A percentile compares a stretch with the other conserved stretches of the same genome.
These are phyloP conservation scores for Engystomops pustulosus DNA, from an alignment of 2,113 vertebrate species.

Conservation along the genomic window DNA sequence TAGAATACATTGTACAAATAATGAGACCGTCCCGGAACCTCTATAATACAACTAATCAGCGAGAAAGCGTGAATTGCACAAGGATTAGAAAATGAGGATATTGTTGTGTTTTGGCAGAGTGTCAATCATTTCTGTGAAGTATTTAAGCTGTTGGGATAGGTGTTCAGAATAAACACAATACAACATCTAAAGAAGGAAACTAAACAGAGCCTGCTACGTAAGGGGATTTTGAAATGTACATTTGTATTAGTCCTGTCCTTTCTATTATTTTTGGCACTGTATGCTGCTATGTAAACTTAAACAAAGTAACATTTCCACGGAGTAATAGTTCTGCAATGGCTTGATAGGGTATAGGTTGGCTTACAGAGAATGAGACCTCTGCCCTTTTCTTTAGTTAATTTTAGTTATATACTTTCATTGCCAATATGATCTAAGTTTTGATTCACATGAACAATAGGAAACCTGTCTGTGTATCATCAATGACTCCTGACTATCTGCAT, in stretches of 20 bases:
- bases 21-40: background rate
- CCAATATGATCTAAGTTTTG: too few species aligned
- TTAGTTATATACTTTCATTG: too few species aligned
- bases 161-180: constrained; percentile 40
- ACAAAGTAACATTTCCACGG: background rate
- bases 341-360: background rate
- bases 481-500: too few species aligned
- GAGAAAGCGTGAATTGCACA: constrained; percentile 39
- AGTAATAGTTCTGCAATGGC: background rate
- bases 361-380: background rate
- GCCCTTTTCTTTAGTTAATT: too few species aligned
- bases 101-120: constrained; percentile 39
- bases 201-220: constrained; percentile 16
- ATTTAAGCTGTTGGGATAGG: constrained; percentile 29
- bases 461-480: too few species aligned
- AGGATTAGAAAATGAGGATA: constrained; percentile 45
- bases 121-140: constrained; percentile 43
- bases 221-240: background rate
- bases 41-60: constrained; percentile 23
- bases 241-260: background rate
- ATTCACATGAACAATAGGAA: too few species aligned
- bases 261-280: background rate
- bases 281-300: background rate
- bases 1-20: constrained; percentile 25
- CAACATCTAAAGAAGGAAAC: constrained; percentile 30